Base-by-base conservation (phyloP, 2,113 vertebrate species). In the Apaloderma vittatum region DNA sequence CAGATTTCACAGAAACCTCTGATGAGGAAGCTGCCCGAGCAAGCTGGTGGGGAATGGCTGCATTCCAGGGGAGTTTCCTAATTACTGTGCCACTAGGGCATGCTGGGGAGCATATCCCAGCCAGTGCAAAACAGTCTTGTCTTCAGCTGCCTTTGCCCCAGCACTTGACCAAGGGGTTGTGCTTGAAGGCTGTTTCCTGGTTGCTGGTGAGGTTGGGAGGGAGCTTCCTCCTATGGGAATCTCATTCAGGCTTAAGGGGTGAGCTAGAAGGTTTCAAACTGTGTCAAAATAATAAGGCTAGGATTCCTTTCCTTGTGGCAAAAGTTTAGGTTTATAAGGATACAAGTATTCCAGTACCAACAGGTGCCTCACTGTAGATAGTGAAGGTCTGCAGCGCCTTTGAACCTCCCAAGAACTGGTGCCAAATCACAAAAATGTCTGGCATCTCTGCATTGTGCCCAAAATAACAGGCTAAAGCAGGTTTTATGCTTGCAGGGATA, bases 11-110 rank as follows among this genome's bases (percentile, higher is more conserved):
- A 61, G 84, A 82, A 91, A 61, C 70, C 62, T 95, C 94, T 94
- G 80, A 95, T 95, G 77, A 79, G 71, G 67, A 95, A 82, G 94
- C 84, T 94, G 74, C 91, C 81, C 29, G 27, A 96, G 93, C 93
- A 91, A 96, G 94, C 78, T 3, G 1, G 74, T 76, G 45, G 27
- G 62, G 94, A 94, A 97, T 91, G 77, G 90, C 77, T 85, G 73
- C 94, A 94, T 97, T 96, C 96, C 94, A 78, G 54, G 49, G 80
- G 77, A 93, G 84, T 93, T 93, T 93, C 57, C 87, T 71, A 75
- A 90, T 93, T 89, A 61, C 77, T 75, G 40, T 93, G 76, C 76
- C 57, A 87, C 57, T 46, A 40, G 32, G 43, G 27, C 23, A 14
- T 46, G 59, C 67, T 79, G 52, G 15, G 77, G 73, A 93, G 58